phyloP scores from a whole-genome alignment of 37 sponge, comb jelly and placozoan genomes.

The Aphrocallistes beatrix region DNA sequence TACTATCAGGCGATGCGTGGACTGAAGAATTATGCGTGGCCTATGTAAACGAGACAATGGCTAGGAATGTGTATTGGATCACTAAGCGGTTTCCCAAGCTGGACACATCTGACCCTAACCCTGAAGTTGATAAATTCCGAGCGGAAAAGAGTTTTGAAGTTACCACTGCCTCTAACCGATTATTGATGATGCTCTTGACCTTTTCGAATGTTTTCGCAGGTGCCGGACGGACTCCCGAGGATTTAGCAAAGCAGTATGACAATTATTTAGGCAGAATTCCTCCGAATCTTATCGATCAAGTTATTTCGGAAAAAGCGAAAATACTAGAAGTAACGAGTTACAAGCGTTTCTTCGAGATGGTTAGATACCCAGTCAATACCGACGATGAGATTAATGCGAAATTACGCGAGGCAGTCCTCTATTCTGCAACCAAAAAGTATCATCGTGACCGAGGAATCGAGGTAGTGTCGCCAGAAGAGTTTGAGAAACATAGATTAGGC shows the following conservation, averaged over 20 bases:
- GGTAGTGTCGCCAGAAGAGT: constrained; percentile 53
- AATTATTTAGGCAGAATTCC: background rate
- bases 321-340: background rate
- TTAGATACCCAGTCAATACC: constrained; percentile 26
- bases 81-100: constrained; percentile 36
- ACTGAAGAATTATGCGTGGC: constrained; percentile 24
- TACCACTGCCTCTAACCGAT: background rate
- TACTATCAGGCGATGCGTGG: constrained; percentile 27
- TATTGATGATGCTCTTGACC: background rate
- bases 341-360: constrained; percentile 13
- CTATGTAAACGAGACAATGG: constrained; percentile 27
- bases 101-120: constrained; percentile 27
- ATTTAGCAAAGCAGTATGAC: background rate
- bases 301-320: background rate
- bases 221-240: background rate
- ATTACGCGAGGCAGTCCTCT: constrained; percentile 22
- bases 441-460: constrained; percentile 45
- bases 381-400: constrained; percentile 32
- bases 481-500: constrained; percentile 46
- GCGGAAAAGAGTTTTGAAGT: constrained; percentile 13
- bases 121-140: constrained; percentile 11
- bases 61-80: constrained; percentile 31
- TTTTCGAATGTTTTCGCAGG: background rate
- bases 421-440: constrained; percentile 31
- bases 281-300: background rate